These are phyloP conservation scores for Ailuropoda melanoleuca DNA, from an alignment of 2,113 vertebrate genomes.

Conservation along the genomic window DNA sequence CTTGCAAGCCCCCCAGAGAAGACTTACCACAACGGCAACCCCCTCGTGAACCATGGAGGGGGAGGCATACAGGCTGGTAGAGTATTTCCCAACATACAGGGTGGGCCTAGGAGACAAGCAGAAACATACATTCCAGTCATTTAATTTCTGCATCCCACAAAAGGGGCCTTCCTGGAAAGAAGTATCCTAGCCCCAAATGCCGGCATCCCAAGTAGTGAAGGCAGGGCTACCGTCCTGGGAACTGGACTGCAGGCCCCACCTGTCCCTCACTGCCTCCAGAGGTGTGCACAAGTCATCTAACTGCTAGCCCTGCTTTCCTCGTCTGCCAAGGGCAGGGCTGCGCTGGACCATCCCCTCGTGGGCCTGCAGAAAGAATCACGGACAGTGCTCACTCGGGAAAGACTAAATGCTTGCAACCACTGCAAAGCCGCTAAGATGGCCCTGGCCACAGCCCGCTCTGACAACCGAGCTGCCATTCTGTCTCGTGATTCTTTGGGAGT, in stretches of 20 bases:
- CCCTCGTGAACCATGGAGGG: constrained; percentile 97
- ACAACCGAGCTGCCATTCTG: neutral
- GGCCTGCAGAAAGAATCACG: neutral
- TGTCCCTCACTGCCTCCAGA: neutral
- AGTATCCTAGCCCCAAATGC: neutral
- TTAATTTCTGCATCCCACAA: neutral
- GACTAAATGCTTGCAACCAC: neutral
- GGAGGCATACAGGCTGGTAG: constrained; percentile 95
- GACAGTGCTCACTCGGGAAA: neutral
- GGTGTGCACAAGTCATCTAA: neutral
- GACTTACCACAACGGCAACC: constrained; percentile 96
- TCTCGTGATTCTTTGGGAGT: neutral
- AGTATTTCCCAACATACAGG: constrained; percentile 96
- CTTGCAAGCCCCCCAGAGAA: neutral
- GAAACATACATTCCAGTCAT: neutral
- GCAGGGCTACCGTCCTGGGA: neutral
- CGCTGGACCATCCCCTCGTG: rapidly evolving
- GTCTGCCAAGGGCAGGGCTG: neutral
- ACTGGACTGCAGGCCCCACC: neutral
- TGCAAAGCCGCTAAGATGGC: neutral
- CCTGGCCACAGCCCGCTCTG: neutral
- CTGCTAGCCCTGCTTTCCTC: neutral
- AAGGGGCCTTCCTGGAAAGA: neutral
- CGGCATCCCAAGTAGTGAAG: neutral
- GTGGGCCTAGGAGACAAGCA: constrained; percentile 88